Base-by-base conservation (phyloP, 2,888 invertebrate genomes). In the Adelognathus sp. region DNA sequence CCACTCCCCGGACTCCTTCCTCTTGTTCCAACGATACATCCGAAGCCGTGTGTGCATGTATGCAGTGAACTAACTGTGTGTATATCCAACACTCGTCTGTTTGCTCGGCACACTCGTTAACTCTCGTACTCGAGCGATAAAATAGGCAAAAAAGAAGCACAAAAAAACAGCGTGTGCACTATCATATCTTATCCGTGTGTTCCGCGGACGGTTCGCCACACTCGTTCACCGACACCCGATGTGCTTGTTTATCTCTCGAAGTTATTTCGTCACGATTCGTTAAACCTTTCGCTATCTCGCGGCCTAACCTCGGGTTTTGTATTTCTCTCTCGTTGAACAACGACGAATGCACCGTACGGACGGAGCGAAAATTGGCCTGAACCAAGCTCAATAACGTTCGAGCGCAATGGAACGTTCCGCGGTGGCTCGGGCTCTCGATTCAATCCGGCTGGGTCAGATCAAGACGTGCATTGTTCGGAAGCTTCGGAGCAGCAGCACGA, bases 201-300 rank as follows among this genome's bases (percentile, higher is more conserved):
- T 56, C 27, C 33, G 46, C 58, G 33, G 58, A 39, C 21, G 9
- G 29, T 29, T 9, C 33, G 24, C 46, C 41, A 18, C 41, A 50
- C 67, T 67, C 39, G 67, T 67, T 67, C 29, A 6, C 64, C 74
- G 70, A 79, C 70, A 79, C 75, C 61, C 75, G 67, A 63, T 66
- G 56, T 36, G 54, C 58, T 58, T 54, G 56, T 74, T 75, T 76
- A 76, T 69, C 63, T 27, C 66, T 54, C 75, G 54, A 36, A 39
- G 73, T 63, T 67, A 67, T 74, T 76, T 72, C 79, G 79, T 79
- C 79, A 79, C 72, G 79, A 79, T 79, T 79, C 79, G 79, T 79
- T 79, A 79, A 76, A 67, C 72, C 67, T 72, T 63, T 69, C 72
- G 71, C 54, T 72, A 60, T 75, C 70, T 63, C 60, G 3, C 52